Base-by-base conservation (phyloP, 2,797 vertebrate species). In the Betta splendens region DNA sequence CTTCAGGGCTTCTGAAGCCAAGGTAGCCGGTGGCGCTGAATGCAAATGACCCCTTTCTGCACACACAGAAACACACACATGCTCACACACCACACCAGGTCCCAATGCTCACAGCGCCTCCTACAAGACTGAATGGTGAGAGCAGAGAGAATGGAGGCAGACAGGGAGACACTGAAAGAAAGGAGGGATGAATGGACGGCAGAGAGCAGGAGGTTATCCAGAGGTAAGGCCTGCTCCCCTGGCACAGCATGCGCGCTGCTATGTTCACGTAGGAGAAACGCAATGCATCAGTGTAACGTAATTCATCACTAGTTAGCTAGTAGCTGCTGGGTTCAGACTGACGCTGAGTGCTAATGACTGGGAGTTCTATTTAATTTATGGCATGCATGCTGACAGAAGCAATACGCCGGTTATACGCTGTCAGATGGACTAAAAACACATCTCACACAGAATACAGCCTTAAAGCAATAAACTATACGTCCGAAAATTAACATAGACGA, bases 1-100 rank as follows among this genome's bases (percentile, higher is more conserved):
- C 90, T 91, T 89, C 79, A 85, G 83, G 77, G 84, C 80, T 78
- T 84, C 87, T 87, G 83, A 86, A 85, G 86, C 87, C 60, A 82
- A 84, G 88, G 78, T 77, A 61, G 80, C 81, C 85, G 20, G 65
- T 87, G 85, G 87, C 76, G 58, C 52, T 83, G 91, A 90, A 92
- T 92, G 89, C 89, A 91, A 91, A 92, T 89, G 17, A 84, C 33
- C 32, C 57, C 32, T 57, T 28, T 31, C 29, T 49, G 21, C 53
- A 45, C 69, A 56, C 77, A 37, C 77, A 39, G 44, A 40, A 21
- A n/a, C n/a, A 3, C 9, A 29, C n/a, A n/a, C 9, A 10, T 22
- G 10, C 23, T n/a, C 21, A 6, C 12, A 49, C 58, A 1, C 31
- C 40, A 26, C 45, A 60, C 79, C 74, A 80, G 63, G 53, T 59